phyloP scores from a whole-genome alignment of 2,888 invertebrate genomes.

The Amphipoea oculea region DNA sequence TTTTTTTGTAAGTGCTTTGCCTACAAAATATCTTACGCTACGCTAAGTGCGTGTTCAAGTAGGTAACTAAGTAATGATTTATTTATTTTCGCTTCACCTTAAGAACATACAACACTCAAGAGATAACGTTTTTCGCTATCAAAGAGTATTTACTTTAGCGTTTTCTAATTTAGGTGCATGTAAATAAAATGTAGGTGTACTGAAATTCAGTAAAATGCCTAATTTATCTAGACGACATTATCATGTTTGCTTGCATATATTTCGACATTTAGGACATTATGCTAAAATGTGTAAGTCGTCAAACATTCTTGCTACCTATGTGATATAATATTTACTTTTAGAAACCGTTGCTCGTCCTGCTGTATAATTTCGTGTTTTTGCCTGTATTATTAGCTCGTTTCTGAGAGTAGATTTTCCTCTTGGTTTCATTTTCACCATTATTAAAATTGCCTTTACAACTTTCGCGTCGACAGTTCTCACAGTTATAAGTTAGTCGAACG shows the following conservation, averaged over 20 bases:
- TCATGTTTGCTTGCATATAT: conserved; percentile 18
- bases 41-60: not conserved
- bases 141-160: conserved; percentile 45
- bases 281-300: not conserved
- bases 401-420: conserved; percentile 21
- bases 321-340: conserved; percentile 19
- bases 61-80: not conserved
- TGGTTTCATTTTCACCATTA: conserved; percentile 31
- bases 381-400: conserved; percentile 1
- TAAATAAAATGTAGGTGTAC: conserved; percentile 31
- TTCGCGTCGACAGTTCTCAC: conserved; percentile 49
- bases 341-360: conserved; percentile 1
- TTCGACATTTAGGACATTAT: conserved; percentile 17
- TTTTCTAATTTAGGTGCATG: conserved; percentile 44
- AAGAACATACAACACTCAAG: conserved; percentile 45
- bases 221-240: conserved; percentile 31
- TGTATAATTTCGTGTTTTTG: not conserved
- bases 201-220: conserved; percentile 11
- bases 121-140: conserved; percentile 49
- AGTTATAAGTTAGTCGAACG: conserved; percentile 51
- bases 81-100: conserved; percentile 32
- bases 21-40: not conserved
- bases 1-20: not conserved
- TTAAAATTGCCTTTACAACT: conserved; percentile 23
- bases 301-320: conserved; percentile 3